Conservation (phyloP, 2,888 invertebrate species). For the Sphaerolaimus hirsutus region DNA sequence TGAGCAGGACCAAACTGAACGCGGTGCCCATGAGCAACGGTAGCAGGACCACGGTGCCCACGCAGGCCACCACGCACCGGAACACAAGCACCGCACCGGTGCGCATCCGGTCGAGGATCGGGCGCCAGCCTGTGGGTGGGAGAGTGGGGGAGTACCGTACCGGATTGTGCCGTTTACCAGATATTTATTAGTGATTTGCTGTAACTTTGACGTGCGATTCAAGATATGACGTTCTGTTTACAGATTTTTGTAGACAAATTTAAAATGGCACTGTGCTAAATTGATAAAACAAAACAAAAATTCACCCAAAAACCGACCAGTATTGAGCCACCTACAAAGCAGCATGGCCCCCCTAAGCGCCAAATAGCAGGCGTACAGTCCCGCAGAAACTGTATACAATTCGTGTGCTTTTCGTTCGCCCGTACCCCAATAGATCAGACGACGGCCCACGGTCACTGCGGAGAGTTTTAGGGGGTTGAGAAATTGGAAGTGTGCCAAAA, state of each 20-base stretch:
- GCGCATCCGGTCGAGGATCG: background rate
- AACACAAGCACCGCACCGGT: background rate
- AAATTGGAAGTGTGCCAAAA: too few species aligned
- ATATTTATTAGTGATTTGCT: too few species aligned
- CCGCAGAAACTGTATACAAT: constrained; percentile 76
- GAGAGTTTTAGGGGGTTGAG: too few species aligned
- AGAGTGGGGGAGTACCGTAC: too few species aligned
- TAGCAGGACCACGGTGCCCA: constrained; percentile 45
- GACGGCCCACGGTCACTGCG: constrained; percentile 1
- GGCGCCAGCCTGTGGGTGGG: constrained; percentile 59
- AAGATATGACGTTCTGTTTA: too few species aligned
- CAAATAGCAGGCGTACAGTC: constrained; percentile 83
- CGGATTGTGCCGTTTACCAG: too few species aligned
- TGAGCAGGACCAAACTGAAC: constrained; percentile 61
- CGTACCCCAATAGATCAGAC: constrained; percentile 1
- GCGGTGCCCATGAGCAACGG: constrained; percentile 71
- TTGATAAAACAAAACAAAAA: too few species aligned
- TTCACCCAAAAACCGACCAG: too few species aligned
- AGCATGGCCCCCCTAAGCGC: constrained; percentile 55
- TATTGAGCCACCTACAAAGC: constrained; percentile 61
- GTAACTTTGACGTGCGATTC: too few species aligned
- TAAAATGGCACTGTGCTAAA: too few species aligned
- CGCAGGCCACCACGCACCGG: constrained; percentile 39
- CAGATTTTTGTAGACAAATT: too few species aligned
- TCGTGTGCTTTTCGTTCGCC: constrained; percentile 51